Conservation (phyloP, 2,113 vertebrate genomes). For the Connochaetes taurinus region DNA sequence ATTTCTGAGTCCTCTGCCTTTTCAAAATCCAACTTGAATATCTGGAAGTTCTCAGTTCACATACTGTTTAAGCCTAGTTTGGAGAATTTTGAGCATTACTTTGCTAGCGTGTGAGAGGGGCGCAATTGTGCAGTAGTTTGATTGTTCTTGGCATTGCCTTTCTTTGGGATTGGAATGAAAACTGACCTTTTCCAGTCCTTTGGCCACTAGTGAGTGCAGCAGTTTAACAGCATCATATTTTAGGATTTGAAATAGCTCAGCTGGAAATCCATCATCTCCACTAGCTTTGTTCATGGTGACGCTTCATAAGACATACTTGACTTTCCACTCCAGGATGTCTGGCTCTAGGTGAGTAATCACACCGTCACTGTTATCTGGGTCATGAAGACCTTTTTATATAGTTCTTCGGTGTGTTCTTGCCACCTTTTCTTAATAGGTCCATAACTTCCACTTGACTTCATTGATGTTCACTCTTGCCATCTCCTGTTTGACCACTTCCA, state of each 20-base stretch:
- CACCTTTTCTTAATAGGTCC: neutral
- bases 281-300: neutral
- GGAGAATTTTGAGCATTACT: neutral
- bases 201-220: neutral
- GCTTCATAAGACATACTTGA: neutral
- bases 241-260: neutral
- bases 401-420: neutral
- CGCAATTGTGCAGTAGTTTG: neutral
- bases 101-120: neutral
- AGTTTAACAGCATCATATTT: neutral
- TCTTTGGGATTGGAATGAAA: neutral
- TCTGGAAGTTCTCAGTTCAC: neutral
- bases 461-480: neutral
- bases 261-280: neutral
- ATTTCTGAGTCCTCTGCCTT: neutral
- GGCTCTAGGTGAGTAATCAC: neutral
- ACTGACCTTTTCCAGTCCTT: neutral
- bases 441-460: neutral
- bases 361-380: neutral
- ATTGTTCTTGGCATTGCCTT: neutral
- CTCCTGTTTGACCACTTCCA: neutral
- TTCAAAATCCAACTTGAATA: neutral
- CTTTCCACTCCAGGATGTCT: neutral
- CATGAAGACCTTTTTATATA: neutral
- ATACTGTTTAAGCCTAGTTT: neutral